Evolutionary conservation across 2,797 vertebrate genomes (phyloP), one percentile per base, ranked within the genome.

Genomic region (Pangasius mekongensis): DNA sequence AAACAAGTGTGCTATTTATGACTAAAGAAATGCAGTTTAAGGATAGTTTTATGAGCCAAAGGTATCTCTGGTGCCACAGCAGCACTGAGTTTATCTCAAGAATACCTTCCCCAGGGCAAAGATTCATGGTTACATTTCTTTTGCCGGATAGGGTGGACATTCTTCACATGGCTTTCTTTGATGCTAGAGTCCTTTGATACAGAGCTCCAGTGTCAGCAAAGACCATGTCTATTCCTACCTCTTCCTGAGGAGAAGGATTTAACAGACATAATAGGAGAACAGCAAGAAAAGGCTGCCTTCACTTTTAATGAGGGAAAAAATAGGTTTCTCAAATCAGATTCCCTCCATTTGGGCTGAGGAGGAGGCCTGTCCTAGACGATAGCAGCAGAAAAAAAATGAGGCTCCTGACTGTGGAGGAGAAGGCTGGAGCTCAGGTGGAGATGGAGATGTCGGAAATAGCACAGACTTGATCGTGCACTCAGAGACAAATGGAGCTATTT

Each of bases 161-260:
- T 90, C 67, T 87, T 86, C 80, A 89, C 84, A 82, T 67, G 14
- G 56, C 73, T 88, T 49, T 83, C 84, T 91, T 90, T 90, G 91
- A 89, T 86, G 77, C 85, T 67, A 27, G 43, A 87, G 49, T 62
- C 52, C 56, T 85, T 87, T 90, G 85, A 82, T 87, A 86, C 84
- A 88, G 3, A 84, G 92, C 84, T 90, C 87, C 80, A 94, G 94
- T 92, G 62, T 83, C 54, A 77, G 83, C 90, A 91, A 90, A 89
- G 91, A 95, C 94, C 92, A 89, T 89, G 91, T 81, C 89, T 91
- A 92, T 94, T 94, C 94, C 93, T 24, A 30, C 16, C 89, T 88
- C 87, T 92, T 89, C 89, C 89, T 91, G 91, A 62, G 87, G 88
- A 93, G 93, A 93, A 89, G 92, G 92, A 93, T 94, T 94, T 93